A percentile compares a stretch with the other conserved stretches of the same genome.
Evolutionary conservation across 1,140 invertebrate genomes (phyloP).

Genomic region (Holotrichia oblita): DNA sequence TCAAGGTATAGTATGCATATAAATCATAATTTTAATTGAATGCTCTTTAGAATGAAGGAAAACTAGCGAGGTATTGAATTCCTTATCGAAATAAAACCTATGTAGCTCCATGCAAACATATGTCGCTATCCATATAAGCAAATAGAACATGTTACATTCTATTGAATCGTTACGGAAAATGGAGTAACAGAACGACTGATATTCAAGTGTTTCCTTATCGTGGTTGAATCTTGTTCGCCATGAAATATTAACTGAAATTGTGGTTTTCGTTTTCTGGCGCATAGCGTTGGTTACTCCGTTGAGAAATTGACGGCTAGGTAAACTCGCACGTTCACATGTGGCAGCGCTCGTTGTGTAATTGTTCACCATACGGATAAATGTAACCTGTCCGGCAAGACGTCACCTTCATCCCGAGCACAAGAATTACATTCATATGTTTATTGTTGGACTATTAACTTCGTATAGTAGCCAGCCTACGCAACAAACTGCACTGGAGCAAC

Average conservation of each 20-base stretch:
- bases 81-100: background rate
- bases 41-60: background rate
- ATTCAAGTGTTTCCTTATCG: slow-evolving; percentile 25
- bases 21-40: no score
- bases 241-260: slow-evolving; percentile 26
- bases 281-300: background rate
- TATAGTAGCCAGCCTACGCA: background rate
- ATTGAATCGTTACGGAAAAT: slow-evolving; percentile 29
- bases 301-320: slow-evolving; percentile 24
- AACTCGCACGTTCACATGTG: background rate
- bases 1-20: no score
- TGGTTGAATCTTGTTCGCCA: slow-evolving; percentile 14
- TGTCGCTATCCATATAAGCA: slow-evolving; percentile 3
- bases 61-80: background rate
- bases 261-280: slow-evolving; percentile 15
- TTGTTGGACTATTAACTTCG: slow-evolving; percentile 35
- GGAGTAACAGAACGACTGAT: background rate
- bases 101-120: background rate
- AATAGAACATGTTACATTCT: background rate
- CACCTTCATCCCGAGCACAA: background rate
- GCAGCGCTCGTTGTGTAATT: background rate
- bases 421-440: slow-evolving; percentile 34
- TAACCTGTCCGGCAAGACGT: slow-evolving; percentile 15
- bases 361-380: slow-evolving; percentile 21
- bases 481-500: background rate